Evolutionary conservation across 2,888 invertebrate species (phyloP).

Genomic region (Ferrisia virgata): DNA sequence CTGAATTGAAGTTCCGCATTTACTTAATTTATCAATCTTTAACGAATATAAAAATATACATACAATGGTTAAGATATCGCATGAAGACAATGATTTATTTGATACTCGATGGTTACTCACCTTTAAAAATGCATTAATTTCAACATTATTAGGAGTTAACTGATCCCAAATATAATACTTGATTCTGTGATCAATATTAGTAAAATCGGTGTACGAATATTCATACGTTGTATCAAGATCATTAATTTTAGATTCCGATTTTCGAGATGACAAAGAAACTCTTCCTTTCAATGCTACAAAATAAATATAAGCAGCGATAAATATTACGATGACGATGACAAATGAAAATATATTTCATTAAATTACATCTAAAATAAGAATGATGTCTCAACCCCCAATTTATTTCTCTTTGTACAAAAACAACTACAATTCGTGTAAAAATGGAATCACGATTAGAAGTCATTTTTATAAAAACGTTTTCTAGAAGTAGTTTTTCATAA

Average conservation of each 20-base stretch:
- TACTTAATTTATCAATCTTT: conserved; percentile 12
- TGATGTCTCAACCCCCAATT: too few species aligned
- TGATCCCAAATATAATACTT: conserved; percentile 40
- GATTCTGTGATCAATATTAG: conserved; percentile 33
- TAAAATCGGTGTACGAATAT: conserved; percentile 36
- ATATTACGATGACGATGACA: too few species aligned
- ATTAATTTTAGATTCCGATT: not conserved
- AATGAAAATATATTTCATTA: too few species aligned
- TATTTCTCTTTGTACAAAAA: too few species aligned
- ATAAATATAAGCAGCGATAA: not conserved
- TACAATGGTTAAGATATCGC: not conserved
- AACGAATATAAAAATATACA: not conserved
- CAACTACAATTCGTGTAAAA: too few species aligned
- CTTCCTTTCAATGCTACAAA: not conserved
- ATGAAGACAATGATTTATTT: too few species aligned
- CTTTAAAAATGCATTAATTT: conserved; percentile 27
- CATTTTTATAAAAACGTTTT: too few species aligned
- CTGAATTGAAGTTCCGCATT: not conserved
- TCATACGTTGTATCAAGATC: not conserved
- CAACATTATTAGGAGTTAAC: conserved; percentile 5
- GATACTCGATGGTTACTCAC: not conserved
- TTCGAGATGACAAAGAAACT: not conserved
- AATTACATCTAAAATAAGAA: too few species aligned
- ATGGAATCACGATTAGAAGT: too few species aligned
- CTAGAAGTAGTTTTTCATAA: too few species aligned